Percentiles rank a stretch among this genome's conserved stretches.
Conservation (phyloP, 2,113 vertebrate species). For the Tautogolabrus adspersus region DNA sequence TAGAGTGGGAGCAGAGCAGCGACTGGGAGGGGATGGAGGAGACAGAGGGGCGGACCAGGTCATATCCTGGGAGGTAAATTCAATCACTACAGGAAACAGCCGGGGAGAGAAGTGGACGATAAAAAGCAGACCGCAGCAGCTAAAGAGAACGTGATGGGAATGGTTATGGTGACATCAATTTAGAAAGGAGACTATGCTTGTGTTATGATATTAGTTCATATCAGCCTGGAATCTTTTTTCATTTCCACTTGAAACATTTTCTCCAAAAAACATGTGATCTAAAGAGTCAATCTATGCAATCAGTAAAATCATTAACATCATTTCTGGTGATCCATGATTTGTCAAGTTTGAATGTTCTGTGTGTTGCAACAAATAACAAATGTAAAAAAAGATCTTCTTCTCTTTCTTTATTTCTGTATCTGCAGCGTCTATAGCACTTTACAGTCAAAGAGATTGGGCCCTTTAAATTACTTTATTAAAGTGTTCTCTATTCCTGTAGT, state of each 20-base stretch:
- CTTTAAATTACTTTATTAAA: not conserved
- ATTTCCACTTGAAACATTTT: not conserved
- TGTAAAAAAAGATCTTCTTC: not conserved
- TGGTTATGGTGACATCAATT: slow-evolving; percentile 41
- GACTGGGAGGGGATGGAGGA: slow-evolving; percentile 8
- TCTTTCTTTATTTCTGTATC: not conserved
- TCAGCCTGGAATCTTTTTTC: not conserved
- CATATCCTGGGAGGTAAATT: slow-evolving; percentile 74
- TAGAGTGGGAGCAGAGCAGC: not conserved
- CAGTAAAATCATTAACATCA: too few relatives aligned
- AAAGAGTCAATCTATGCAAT: too few relatives aligned
- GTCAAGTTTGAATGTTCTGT: too few relatives aligned
- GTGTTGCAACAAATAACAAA: too few relatives aligned
- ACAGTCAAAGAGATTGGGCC: not conserved
- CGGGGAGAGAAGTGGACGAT: slow-evolving; percentile 48
- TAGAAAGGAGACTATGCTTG: not conserved
- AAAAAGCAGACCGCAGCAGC: slow-evolving; percentile 50
- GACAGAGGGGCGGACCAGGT: slow-evolving; percentile 44
- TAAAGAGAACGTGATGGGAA: slow-evolving; percentile 51
- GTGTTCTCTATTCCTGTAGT: slow-evolving; percentile 17
- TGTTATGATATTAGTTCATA: slow-evolving; percentile 35
- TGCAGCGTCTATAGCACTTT: not conserved
- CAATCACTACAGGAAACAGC: slow-evolving; percentile 75
- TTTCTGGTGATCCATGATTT: too few relatives aligned
- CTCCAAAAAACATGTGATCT: not conserved